Base-by-base conservation (phyloP, 2,888 invertebrate species). In the Choristoneura rosaceana region DNA sequence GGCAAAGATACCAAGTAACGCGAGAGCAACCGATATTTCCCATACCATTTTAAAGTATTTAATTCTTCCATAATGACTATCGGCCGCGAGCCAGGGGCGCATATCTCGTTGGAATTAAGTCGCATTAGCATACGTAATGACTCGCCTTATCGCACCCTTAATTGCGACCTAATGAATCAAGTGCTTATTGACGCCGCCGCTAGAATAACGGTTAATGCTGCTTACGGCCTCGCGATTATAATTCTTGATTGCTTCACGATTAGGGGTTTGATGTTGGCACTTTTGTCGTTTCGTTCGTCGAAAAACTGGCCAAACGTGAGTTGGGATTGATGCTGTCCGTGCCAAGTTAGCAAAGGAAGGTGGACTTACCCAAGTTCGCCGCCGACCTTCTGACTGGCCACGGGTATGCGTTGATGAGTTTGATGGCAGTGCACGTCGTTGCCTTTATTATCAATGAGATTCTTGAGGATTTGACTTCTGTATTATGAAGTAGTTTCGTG, bases 81-180 rank as follows among this genome's bases (percentile, higher is more conserved):
- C 68, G 43, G 50, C 58, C 43, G 47, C 62, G 47, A 55, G 62
- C 38, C 68, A 38, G 63, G 63, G 15, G 63, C 70, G 73, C 73
- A 69, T 73, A 73, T 73, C 73, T 73, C 25, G n/a, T 47, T 15
- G 47, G 73, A 64, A 63, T 71, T 71, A 71, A 71, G 55, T 55
- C 47, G 59, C 64, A 80, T 93, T 93, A 93, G 90, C 93, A 93
- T 93, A 92, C 92, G 90, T 93, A 92, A 93, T 93, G 90, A 93
- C 90, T 74, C 83, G 84, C 84, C 90, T 92, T 93, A 93, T 93
- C 93, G 87, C 80, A 74, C 80, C 76, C 91, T 93, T 93, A 93
- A 93, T 93, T 93, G 92, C 92, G 78, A 79, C 81, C 85, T 89
- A 91, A 91, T 90, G 90, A 90, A 91, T 90, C 89, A 90, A 87